These are phyloP conservation scores for Rafetus swinhoei DNA, from an alignment of 2,113 vertebrate genomes.

Conservation along the genomic window DNA sequence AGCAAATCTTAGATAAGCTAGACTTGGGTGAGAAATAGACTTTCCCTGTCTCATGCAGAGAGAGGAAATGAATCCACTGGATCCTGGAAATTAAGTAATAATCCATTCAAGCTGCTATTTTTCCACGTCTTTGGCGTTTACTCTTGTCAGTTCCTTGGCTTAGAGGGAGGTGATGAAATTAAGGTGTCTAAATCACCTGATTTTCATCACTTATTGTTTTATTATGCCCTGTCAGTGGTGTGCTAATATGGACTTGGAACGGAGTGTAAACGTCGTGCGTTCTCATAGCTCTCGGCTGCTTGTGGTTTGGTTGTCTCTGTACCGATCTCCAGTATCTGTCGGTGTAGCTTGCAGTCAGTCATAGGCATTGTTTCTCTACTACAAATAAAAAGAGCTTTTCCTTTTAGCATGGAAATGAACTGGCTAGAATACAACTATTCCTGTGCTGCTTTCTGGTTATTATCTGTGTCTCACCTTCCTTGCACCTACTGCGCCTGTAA, in stretches of 20 bases:
- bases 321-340: background rate
- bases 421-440: background rate
- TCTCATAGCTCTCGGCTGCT: background rate
- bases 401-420: background rate
- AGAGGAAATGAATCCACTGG: background rate
- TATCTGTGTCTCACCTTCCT: background rate
- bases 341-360: background rate
- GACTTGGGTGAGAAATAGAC: background rate
- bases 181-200: accelerated
- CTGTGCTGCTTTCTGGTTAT: background rate
- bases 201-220: accelerated
- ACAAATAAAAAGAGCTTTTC: background rate
- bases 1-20: background rate
- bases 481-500: background rate
- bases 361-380: background rate
- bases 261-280: accelerated
- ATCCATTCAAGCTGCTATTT: background rate
- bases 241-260: background rate
- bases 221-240: background rate
- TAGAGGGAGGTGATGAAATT: accelerated
- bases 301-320: background rate
- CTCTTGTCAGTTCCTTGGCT: background rate
- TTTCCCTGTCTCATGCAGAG: background rate
- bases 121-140: too few species aligned
- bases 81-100: background rate